Conservation (phyloP, 2,113 vertebrate genomes). For the Acinonyx jubatus region DNA sequence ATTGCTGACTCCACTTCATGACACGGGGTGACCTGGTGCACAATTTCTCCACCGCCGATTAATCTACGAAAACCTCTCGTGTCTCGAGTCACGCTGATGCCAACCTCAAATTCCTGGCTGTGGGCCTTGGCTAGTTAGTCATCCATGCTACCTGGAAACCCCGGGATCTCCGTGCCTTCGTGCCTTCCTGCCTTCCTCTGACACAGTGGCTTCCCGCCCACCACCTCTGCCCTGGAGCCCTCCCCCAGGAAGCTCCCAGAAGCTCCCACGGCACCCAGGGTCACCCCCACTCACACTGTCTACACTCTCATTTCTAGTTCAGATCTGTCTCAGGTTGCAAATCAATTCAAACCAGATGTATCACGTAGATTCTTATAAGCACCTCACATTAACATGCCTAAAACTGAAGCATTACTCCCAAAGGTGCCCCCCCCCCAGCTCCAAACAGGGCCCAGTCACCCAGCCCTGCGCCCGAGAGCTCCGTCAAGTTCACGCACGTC, state of each 20-base stretch:
- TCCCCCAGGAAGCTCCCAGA: background rate
- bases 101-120: background rate
- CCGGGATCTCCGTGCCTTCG: no score
- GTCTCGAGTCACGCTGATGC: background rate
- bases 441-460: background rate
- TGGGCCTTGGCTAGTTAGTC: background rate
- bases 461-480: no score
- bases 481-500: background rate
- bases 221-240: background rate
- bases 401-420: background rate
- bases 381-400: background rate
- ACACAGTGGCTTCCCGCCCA: background rate
- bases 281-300: background rate
- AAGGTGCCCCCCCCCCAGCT: background rate
- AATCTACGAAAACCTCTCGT: background rate
- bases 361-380: background rate
- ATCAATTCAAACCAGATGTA: background rate
- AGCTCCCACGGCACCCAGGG: background rate
- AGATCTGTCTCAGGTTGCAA: background rate
- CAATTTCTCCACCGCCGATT: background rate
- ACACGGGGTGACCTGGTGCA: no score
- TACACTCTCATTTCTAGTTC: background rate
- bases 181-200: no score
- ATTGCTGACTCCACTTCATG: background rate
- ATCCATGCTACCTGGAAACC: background rate